Conservation (phyloP, 2,888 invertebrate genomes). For the Kryphioiulus occultus region DNA sequence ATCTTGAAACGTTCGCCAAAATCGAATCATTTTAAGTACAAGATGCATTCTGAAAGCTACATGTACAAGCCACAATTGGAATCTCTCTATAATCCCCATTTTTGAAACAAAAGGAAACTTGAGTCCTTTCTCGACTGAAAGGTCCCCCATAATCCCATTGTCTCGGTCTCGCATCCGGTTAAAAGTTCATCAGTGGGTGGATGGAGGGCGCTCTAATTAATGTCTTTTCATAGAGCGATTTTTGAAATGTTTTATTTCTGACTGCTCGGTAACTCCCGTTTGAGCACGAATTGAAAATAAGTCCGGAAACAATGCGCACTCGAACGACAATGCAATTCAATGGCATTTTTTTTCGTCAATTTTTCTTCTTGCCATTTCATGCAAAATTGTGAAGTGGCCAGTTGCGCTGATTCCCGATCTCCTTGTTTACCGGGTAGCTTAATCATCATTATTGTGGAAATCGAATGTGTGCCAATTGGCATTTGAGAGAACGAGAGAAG, state of each 20-base stretch:
- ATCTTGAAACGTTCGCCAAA: too few species aligned
- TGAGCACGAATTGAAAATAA: background rate
- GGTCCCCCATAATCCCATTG: background rate
- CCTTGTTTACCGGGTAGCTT: background rate
- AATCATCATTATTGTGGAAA: slow-evolving; percentile 25
- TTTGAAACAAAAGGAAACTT: slow-evolving; percentile 13
- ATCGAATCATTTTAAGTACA: too few species aligned
- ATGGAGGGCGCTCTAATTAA: background rate
- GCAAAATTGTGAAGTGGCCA: slow-evolving; percentile 18
- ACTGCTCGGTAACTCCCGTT: background rate
- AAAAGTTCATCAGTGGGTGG: background rate
- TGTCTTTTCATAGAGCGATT: slow-evolving; percentile 6
- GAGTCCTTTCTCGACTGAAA: background rate
- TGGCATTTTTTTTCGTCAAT: background rate
- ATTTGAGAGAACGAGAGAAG: background rate
- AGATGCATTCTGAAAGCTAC: too few species aligned
- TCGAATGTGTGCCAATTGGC: background rate
- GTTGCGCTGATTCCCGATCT: background rate
- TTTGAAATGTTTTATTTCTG: background rate
- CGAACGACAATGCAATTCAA: slow-evolving; percentile 7
- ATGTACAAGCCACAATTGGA: too few species aligned
- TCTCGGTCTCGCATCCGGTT: background rate
- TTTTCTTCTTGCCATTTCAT: background rate
- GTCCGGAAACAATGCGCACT: background rate
- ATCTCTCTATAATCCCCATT: background rate